Base-by-base conservation (phyloP, 2,888 invertebrate genomes). In the Thymelicus lineola region DNA sequence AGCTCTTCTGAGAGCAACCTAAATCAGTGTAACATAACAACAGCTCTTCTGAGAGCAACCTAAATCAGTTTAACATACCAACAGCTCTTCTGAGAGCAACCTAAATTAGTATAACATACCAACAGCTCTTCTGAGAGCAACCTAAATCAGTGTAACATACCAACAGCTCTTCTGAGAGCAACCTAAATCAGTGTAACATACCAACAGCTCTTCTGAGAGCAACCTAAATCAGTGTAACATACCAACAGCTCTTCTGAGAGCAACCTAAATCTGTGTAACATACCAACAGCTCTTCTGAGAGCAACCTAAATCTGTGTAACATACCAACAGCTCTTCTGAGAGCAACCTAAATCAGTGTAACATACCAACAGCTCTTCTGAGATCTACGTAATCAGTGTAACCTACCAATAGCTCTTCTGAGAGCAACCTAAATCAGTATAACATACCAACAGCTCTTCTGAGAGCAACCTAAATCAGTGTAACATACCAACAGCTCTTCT, bases 301-400 rank as follows among this genome's bases (percentile, higher is more conserved):
- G 68, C 73, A 46, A 70, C 57, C 53, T 57, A 48, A 14, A n/a
- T 50, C 58, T 66, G 53, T 57, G 64, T 62, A 64, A 66, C 71
- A 61, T 36, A 36, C 36, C 36, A 36, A 70, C 46, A 58, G 63
- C 50, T 66, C 72, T 72, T 73, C 15, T 72, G 65, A 71, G 65
- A 70, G 70, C 73, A 42, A 73, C 17, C 28, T 36, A 4, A 36
- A 28, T 60, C 58, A 62, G 35, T 70, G 66, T 69, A n/a, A n/a
- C 6, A 4, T 70, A 72, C 64, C 48, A 70, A 50, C 57, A 28
- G 75, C 58, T 53, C 71, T 76, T 75, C 57, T 73, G 60, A 75
- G 72, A 62, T 71, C 74, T 55, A 69, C 20, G 3, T 57, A 12
- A 70, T 62, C 36, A 69, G 62, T 66, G 65, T 66, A 46, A 36